Percentiles rank a stretch among this genome's conserved stretches.
phyloP scores from a whole-genome alignment of 1,140 invertebrate genomes.

The Caenorhabditis latens region DNA sequence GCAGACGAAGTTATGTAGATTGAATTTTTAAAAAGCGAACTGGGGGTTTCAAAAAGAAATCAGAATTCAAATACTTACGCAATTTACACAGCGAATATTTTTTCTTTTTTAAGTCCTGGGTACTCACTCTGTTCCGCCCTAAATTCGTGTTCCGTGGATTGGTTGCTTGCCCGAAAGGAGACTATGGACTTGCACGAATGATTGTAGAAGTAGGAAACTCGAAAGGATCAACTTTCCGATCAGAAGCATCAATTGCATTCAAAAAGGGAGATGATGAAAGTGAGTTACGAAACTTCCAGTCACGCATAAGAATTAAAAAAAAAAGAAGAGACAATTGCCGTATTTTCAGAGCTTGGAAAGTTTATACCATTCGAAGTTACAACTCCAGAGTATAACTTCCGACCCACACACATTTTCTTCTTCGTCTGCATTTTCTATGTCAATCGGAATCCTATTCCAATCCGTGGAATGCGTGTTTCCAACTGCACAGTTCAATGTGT shows the following conservation, averaged over 20 bases:
- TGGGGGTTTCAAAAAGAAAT: background rate
- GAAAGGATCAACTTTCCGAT: background rate
- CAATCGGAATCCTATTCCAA: background rate
- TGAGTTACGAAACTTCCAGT: background rate
- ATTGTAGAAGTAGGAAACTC: slow-evolving; percentile 19
- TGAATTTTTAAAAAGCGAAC: too few relatives aligned
- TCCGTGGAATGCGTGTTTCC: slow-evolving; percentile 15
- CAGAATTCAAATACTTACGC: too few relatives aligned
- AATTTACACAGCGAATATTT: background rate
- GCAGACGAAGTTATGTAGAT: too few relatives aligned
- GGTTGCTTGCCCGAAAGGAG: slow-evolving; percentile 16
- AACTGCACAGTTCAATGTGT: slow-evolving; percentile 39
- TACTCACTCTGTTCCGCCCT: slow-evolving; percentile 9
- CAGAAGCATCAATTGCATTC: slow-evolving; percentile 20
- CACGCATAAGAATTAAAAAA: background rate
- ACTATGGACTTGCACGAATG: slow-evolving; percentile 15
- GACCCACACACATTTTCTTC: slow-evolving; percentile 15
- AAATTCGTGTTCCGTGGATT: slow-evolving; percentile 36
- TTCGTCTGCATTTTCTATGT: slow-evolving; percentile 47
- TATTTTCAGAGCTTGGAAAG: background rate
- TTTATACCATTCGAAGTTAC: slow-evolving; percentile 24
- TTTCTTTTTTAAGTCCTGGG: slow-evolving; percentile 13
- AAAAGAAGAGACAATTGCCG: background rate
- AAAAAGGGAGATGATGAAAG: slow-evolving; percentile 22
- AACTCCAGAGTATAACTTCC: slow-evolving; percentile 11